Evolutionary conservation across 2,113 vertebrate species (phyloP), one percentile per base, ranked within the genome.

Genomic region (Ammospiza caudacuta): DNA sequence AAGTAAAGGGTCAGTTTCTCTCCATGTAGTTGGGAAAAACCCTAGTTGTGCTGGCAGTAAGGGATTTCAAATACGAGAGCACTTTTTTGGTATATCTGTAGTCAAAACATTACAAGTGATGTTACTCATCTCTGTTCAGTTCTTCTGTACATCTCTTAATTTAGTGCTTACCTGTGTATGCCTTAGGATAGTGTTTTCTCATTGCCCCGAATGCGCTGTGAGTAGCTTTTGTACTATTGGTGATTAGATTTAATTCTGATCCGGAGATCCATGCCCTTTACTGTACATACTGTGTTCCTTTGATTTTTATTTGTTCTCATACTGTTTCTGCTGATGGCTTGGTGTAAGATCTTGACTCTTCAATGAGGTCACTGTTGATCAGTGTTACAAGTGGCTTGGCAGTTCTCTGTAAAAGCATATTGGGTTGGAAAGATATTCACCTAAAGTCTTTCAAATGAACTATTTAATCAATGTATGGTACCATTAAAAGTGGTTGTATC

Each of bases 401-500:
- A 98, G 97, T 97, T 98, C 96, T 98, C 96, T 94, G 95, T 98
- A 97, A 98, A 98, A 98, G 97, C 98, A 96, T 97, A 98, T 96
- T 87, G 96, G 98, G 92, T 98, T 97, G 97, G 98, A 96, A 98
- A 98, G 97, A 97, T 98, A 90, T 90, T 98, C 97, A 96, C 97
- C 97, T 92, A 94, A 96, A 97, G 89, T 98, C 98, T 98, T 98
- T 98, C 97, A 98, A 98, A 97, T 98, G 95, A 97, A 95, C 97
- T 97, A 98, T 97, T 98, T 98, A 98, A 98, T 98, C 98, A 98
- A 96, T 98, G 98, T 98, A 97, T 98, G 98, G 98, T 98, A 98
- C 98, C 97, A 98, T 99, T 98, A 98, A 97, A 98, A 98, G 98
- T 98, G 98, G 98, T 98, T 99, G 99, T 99, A 98, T 98, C 98